Percentiles rank a stretch among this genome's conserved stretches.
Conservation (phyloP, 2,113 vertebrate genomes). For the Tenrec ecaudatus region DNA sequence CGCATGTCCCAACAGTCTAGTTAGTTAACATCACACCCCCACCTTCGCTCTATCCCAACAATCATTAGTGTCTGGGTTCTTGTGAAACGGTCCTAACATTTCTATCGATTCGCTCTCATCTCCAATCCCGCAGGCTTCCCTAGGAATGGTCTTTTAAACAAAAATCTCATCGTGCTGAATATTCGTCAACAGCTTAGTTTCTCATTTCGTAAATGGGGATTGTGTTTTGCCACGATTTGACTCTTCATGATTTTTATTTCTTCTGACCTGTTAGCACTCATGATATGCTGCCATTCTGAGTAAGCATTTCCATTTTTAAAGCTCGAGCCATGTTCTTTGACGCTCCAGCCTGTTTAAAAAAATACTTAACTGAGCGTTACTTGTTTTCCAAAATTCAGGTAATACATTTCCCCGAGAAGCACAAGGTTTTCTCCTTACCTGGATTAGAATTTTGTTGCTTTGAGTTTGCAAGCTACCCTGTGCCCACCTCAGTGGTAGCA, state of each 20-base stretch:
- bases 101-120: background rate
- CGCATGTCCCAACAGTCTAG: background rate
- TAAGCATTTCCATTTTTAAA: slow-evolving; percentile 21
- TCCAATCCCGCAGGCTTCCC: background rate
- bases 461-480: background rate
- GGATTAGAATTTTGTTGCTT: background rate
- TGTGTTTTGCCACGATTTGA: background rate
- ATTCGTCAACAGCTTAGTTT: background rate
- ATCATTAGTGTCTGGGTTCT: background rate
- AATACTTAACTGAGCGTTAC: too few species aligned
- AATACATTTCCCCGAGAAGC: slow-evolving; percentile 19
- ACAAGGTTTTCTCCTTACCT: background rate
- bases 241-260: slow-evolving; percentile 31
- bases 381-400: too few species aligned
- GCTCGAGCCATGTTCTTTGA: background rate
- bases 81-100: background rate
- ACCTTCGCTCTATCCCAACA: background rate
- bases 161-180: background rate
- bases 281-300: background rate
- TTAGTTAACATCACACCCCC: background rate
- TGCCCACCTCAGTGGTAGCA: background rate
- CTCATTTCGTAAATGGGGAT: background rate
- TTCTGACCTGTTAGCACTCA: background rate
- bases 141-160: background rate
- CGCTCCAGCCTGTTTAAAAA: too few species aligned